Conservation (phyloP, 2,113 vertebrate genomes). For the Crotophaga sulcirostris region DNA sequence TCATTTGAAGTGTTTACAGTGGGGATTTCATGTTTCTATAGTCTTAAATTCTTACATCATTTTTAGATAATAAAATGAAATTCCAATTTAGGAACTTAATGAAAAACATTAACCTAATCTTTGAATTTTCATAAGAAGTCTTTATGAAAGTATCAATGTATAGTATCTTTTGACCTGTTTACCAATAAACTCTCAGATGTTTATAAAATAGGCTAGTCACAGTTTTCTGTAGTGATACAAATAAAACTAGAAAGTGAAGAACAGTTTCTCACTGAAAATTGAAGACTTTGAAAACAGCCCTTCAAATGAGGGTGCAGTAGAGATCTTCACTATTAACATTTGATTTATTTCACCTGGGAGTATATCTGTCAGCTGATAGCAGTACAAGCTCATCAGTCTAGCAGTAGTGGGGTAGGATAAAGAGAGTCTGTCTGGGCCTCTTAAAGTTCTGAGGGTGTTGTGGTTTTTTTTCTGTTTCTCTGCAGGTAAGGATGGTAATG, state of each 20-base stretch:
- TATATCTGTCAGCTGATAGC: background rate
- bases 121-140: background rate
- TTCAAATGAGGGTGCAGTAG: background rate
- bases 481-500: background rate
- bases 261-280: background rate
- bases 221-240: background rate
- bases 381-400: background rate
- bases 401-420: background rate
- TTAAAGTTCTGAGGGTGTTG: fast-evolving
- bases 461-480: background rate
- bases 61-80: background rate
- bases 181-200: background rate
- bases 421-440: fast-evolving
- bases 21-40: background rate
- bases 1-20: background rate
- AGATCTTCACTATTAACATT: background rate
- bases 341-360: background rate
- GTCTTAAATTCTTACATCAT: background rate
- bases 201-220: background rate
- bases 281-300: background rate
- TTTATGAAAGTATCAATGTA: background rate
- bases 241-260: background rate
- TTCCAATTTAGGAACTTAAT: background rate
- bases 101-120: background rate
- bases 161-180: background rate